These are phyloP conservation scores for Netelia inedita DNA, from an alignment of 2,888 invertebrate species.

Conservation along the genomic window DNA sequence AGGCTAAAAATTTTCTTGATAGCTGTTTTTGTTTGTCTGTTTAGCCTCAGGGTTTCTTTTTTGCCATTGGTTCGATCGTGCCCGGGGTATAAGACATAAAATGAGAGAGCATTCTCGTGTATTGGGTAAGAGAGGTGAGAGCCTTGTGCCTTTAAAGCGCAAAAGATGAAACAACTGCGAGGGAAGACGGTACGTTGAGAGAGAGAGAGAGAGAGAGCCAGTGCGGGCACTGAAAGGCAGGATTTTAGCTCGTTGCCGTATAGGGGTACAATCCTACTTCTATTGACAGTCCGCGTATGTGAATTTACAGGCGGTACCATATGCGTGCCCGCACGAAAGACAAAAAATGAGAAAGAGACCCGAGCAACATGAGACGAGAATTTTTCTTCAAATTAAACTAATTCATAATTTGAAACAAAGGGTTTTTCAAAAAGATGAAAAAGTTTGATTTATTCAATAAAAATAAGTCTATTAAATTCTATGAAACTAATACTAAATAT, in stretches of 20 bases:
- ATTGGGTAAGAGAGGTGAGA: conserved; percentile 65
- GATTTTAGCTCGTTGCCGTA: conserved; percentile 69
- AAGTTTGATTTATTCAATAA: no score
- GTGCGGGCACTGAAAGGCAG: conserved; percentile 7
- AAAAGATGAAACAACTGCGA: neutral
- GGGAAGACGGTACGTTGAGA: conserved; percentile 7
- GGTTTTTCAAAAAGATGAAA: no score
- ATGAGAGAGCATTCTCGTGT: conserved; percentile 65
- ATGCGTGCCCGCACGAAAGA: conserved; percentile 9
- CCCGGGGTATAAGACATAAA: neutral
- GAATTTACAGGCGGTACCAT: conserved; percentile 38
- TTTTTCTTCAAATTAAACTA: no score
- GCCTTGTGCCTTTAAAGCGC: conserved; percentile 52
- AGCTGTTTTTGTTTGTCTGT: neutral
- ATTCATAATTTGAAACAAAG: no score
- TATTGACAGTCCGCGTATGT: conserved; percentile 71
- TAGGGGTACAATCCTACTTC: conserved; percentile 70
- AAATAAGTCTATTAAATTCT: no score
- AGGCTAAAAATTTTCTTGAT: no score
- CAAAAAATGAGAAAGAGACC: conserved; percentile 41
- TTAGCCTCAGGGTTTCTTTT: neutral
- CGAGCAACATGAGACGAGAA: conserved; percentile 56
- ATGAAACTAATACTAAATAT: neutral
- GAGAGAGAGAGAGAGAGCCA: conserved; percentile 28
- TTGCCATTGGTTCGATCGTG: conserved; percentile 7